A percentile compares a stretch with the other conserved stretches of the same genome.
Conservation (phyloP, 2,888 invertebrate genomes). For the Schizotus pectinicornis region DNA sequence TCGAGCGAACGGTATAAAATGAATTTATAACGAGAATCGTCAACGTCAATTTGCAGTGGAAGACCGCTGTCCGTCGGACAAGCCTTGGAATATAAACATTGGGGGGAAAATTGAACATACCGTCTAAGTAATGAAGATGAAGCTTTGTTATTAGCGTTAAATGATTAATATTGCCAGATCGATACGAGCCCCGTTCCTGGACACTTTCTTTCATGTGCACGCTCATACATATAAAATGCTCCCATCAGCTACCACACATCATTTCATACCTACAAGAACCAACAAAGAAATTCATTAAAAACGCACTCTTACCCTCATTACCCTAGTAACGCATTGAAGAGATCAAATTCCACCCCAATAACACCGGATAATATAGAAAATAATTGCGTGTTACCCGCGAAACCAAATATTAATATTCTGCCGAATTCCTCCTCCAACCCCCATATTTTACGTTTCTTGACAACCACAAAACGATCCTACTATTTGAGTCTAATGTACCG, state of each 20-base stretch:
- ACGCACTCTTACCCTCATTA: slow-evolving; percentile 15
- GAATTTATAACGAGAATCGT: slow-evolving; percentile 32
- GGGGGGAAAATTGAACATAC: slow-evolving; percentile 29
- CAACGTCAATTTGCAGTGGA: slow-evolving; percentile 31
- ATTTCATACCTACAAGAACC: slow-evolving; percentile 18
- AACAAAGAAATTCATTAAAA: slow-evolving; percentile 30
- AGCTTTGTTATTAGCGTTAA: slow-evolving; percentile 30
- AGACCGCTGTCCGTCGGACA: slow-evolving; percentile 27
- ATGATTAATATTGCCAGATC: slow-evolving; percentile 29
- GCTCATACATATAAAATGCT: slow-evolving; percentile 21
- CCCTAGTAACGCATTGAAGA: slow-evolving; percentile 1
- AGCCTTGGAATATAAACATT: slow-evolving; percentile 30
- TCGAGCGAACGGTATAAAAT: slow-evolving; percentile 27
- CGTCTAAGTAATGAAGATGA: slow-evolving; percentile 31
- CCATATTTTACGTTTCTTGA: slow-evolving; percentile 13
- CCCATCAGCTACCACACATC: slow-evolving; percentile 20
- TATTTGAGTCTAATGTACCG: slow-evolving; percentile 21
- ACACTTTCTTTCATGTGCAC: slow-evolving; percentile 23
- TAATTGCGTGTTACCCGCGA: neutral
- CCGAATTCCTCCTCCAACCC: neutral
- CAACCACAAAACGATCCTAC: slow-evolving; percentile 23
- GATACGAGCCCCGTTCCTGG: slow-evolving; percentile 24
- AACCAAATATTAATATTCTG: neutral
- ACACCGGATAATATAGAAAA: slow-evolving; percentile 9
- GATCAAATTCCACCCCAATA: slow-evolving; percentile 19